phyloP scores from a whole-genome alignment of 2,113 vertebrate species.

The Gallinago media region DNA sequence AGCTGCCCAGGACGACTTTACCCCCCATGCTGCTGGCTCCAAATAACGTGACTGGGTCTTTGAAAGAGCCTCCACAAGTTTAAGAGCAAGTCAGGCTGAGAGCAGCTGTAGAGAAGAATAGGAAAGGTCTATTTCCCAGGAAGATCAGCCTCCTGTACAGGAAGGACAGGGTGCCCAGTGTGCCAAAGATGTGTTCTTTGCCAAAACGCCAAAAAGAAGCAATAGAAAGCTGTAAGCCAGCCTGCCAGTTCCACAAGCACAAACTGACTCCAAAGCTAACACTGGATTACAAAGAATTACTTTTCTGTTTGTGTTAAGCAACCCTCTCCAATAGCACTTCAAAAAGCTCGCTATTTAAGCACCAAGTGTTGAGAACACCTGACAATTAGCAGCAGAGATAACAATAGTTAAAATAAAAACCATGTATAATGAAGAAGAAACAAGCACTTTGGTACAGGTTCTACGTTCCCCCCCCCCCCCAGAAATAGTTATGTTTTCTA shows the following conservation, averaged over 20 bases:
- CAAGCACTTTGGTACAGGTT: neutral
- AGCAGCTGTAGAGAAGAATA: constrained; percentile 13
- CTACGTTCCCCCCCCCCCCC: neutral
- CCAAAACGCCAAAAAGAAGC: constrained; percentile 32
- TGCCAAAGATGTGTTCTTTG: neutral
- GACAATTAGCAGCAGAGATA: neutral
- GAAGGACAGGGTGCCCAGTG: neutral
- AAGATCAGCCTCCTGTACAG: constrained; percentile 44
- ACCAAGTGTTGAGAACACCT: neutral
- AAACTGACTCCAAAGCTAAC: constrained; percentile 9
- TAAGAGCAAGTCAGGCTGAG: neutral
- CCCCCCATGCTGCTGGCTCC: neutral
- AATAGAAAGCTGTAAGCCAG: constrained; percentile 19
- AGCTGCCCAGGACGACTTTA: neutral
- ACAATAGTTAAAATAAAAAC: neutral
- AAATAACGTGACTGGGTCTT: neutral
- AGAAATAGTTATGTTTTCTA: neutral
- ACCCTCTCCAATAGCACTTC: neutral
- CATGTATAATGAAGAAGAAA: neutral
- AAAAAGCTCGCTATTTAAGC: neutral
- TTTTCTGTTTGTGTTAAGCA: constrained; percentile 5
- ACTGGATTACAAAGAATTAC: neutral
- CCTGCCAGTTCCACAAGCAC: constrained; percentile 25
- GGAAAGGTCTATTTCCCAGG: constrained; percentile 37
- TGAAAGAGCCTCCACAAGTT: neutral